Conservation (phyloP, 2,113 vertebrate species). For the Corynorhinus townsendii region DNA sequence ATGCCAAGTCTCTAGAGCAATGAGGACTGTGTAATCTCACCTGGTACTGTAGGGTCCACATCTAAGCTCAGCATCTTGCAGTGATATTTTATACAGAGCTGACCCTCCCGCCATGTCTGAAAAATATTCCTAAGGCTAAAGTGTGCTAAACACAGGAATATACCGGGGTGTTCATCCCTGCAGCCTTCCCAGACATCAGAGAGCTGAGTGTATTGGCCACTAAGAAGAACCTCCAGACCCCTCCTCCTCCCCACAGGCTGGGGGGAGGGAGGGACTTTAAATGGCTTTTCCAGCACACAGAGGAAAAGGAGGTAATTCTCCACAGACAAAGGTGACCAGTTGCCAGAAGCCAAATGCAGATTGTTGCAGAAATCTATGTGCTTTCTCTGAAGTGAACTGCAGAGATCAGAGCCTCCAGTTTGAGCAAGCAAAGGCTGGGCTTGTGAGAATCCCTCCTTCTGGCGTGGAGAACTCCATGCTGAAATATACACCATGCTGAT, state of each 20-base stretch:
- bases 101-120: not conserved
- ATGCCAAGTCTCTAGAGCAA: not conserved
- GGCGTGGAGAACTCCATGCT: not conserved
- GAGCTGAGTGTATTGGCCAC: not conserved
- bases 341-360: not conserved
- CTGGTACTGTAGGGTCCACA: no score
- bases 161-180: not conserved
- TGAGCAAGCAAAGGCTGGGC: not conserved
- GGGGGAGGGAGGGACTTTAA: not conserved
- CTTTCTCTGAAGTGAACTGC: not conserved
- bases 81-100: not conserved
- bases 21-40: not conserved
- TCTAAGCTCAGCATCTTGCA: not conserved
- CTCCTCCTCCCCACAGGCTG: accelerated
- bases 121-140: not conserved
- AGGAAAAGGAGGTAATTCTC: not conserved
- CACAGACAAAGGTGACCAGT: not conserved
- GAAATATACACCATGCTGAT: not conserved
- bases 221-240: not conserved
- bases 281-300: not conserved
- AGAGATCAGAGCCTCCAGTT: not conserved
- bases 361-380: not conserved
- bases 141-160: not conserved
- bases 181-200: not conserved
- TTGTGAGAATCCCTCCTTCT: not conserved